Base-by-base conservation (phyloP, 2,797 vertebrate genomes). In the Sciaenops ocellatus region DNA sequence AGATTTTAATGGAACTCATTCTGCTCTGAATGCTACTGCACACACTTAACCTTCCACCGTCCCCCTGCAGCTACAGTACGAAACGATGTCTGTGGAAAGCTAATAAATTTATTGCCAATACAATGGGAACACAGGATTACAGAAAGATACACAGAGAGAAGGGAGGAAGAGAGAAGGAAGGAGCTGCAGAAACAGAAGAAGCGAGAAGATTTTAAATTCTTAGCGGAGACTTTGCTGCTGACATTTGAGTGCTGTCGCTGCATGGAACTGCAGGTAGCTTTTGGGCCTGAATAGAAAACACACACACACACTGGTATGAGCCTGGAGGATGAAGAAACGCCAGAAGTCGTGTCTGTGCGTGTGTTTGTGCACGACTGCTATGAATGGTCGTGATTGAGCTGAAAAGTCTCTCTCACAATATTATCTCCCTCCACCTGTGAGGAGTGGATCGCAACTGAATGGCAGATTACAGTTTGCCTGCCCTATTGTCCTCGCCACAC, bases 391-490 rank as follows among this genome's bases (percentile, higher is more conserved):
- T 80, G 78, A 89, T 73, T 78, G 86, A 86, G 86, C 82, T 55
- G 46, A 78, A 64, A 76, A 82, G 61, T 82, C 64, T 24, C 24
- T 9, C 65, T 63, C 79, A 87, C 82, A 90, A 79, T 87, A 83
- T 88, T 83, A 88, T 93, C 88, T 91, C 65, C 41, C 62, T 83
- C 69, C 73, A 87, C 88, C 85, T 90, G 91, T 64, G 79, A 67
- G 61, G 51, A 75, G 75, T 63, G 68, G 54, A 61, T 82, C 85
- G 75, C 38, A 15, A 24, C 59, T 83, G 83, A 86, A 85, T 85
- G 84, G 76, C 83, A 87, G 82, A 89, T 87, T 86, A 78, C 52
- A 47, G 79, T 85, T 20, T 51, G 47, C 24, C 69, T 20, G 68
- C 47, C 44, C 75, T 26, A 78, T 92, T 87, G 88, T 91, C 61